Conservation (phyloP, 2,888 invertebrate species). For the Amphipoea lucens region DNA sequence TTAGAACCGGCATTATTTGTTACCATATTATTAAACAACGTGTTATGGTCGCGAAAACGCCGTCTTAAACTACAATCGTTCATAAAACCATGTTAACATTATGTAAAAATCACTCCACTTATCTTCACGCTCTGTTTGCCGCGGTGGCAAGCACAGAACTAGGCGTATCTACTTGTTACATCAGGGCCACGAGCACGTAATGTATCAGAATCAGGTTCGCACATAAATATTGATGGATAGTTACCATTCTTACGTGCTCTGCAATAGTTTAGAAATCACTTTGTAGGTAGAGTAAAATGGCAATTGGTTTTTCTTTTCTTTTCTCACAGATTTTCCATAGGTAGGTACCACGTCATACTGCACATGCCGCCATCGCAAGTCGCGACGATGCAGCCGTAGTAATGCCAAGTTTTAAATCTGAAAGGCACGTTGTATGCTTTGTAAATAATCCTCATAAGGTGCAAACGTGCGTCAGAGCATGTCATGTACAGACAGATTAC, state of each 20-base stretch:
- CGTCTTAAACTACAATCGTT: background rate
- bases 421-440: constrained; percentile 20
- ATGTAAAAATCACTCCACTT: constrained; percentile 44
- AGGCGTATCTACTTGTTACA: constrained; percentile 36
- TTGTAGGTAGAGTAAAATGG: background rate
- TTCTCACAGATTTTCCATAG: background rate
- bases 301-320: background rate
- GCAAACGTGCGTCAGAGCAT: constrained; percentile 24
- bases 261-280: constrained; percentile 30
- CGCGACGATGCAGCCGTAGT: constrained; percentile 22
- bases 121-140: constrained; percentile 56
- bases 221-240: constrained; percentile 42
- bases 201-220: constrained; percentile 41
- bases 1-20: background rate
- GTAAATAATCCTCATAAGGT: constrained; percentile 24
- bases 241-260: constrained; percentile 34
- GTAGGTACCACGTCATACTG: background rate
- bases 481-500: constrained; percentile 15
- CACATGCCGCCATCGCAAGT: background rate
- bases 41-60: background rate
- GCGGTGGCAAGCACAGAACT: constrained; percentile 20
- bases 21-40: background rate
- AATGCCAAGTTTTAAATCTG: constrained; percentile 32
- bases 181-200: constrained; percentile 50
- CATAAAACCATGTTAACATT: constrained; percentile 35